Evolutionary conservation across 2,113 vertebrate species (phyloP).

Genomic region (Chroicocephalus ridibundus): DNA sequence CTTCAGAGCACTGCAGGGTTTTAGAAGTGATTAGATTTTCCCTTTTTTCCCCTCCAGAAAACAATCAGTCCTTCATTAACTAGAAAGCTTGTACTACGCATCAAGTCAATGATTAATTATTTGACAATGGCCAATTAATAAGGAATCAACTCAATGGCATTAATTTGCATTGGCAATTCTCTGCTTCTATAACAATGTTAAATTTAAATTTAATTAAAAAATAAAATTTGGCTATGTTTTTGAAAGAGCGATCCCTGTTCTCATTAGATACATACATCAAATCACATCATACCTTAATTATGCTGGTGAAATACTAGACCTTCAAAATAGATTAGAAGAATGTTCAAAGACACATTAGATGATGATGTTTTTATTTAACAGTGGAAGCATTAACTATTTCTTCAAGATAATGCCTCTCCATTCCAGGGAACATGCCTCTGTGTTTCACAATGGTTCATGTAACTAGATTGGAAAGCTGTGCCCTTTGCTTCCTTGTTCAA

Average conservation of each 20-base stretch:
- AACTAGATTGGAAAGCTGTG: background rate
- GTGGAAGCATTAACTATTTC: background rate
- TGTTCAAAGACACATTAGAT: background rate
- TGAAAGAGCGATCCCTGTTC: background rate
- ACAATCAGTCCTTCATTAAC: background rate
- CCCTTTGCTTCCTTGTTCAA: background rate
- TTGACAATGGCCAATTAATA: background rate
- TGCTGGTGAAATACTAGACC: background rate
- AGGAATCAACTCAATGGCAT: background rate
- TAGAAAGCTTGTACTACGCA: background rate
- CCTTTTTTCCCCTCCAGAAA: background rate
- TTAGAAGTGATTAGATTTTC: background rate
- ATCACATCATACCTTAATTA: background rate
- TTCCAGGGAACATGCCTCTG: accelerated
- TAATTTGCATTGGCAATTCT: background rate
- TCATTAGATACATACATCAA: background rate
- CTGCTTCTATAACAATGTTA: background rate
- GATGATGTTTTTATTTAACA: background rate
- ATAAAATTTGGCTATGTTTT: background rate
- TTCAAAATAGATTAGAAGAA: background rate
- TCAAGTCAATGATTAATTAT: background rate
- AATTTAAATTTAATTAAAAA: background rate
- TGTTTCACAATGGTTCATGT: background rate
- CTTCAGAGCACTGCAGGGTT: background rate
- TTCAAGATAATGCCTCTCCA: background rate